These are phyloP conservation scores for Parnassius apollo DNA, from an alignment of 2,888 invertebrate species.

Conservation along the genomic window DNA sequence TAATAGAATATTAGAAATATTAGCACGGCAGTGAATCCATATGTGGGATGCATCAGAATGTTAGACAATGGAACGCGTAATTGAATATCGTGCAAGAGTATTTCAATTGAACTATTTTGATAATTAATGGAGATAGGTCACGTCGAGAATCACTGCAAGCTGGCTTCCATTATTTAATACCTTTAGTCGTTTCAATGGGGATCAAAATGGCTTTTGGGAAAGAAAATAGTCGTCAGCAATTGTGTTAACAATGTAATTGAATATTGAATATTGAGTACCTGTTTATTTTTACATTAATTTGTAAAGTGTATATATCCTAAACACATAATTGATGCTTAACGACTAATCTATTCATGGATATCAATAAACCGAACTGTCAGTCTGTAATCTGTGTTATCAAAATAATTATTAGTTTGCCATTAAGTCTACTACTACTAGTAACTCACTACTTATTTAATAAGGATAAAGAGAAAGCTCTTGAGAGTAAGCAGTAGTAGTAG, in stretches of 20 bases:
- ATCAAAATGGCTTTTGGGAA: conserved; percentile 12
- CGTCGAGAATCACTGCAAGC: conserved; percentile 8
- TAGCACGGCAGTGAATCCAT: neutral
- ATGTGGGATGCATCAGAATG: conserved; percentile 12
- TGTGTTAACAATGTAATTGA: conserved; percentile 5
- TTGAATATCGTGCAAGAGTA: conserved; percentile 19
- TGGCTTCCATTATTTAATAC: conserved; percentile 19
- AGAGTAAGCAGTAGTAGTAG: no score
- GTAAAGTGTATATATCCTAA: no score
- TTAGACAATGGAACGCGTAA: conserved; percentile 16
- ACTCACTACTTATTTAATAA: no score
- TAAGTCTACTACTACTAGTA: no score
- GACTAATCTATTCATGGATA: no score
- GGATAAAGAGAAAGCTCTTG: no score
- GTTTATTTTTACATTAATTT: neutral
- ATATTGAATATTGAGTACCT: neutral
- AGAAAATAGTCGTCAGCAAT: conserved; percentile 6
- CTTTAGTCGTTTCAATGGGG: conserved; percentile 14
- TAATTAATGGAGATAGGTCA: conserved; percentile 26
- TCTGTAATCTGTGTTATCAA: no score
- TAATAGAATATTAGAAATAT: neutral
- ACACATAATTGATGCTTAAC: no score
- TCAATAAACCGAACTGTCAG: no score
- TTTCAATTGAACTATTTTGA: conserved; percentile 28
- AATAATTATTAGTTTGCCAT: no score